Evolutionary conservation across 2,888 invertebrate genomes (phyloP).

Genomic region (Ferdinandea cuprea): DNA sequence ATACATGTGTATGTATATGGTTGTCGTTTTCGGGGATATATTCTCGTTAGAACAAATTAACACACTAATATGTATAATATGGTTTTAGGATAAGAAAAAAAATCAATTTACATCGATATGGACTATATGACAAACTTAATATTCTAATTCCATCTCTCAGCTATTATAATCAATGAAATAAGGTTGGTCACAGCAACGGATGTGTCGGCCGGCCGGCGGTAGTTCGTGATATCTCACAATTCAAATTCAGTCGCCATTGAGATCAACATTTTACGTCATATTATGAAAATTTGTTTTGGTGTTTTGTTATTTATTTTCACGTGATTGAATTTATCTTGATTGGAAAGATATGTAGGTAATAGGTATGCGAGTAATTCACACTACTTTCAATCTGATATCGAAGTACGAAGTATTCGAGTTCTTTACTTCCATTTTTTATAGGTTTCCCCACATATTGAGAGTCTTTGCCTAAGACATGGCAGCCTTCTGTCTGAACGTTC

Average conservation of each 20-base stretch:
- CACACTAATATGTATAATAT: conserved; percentile 22
- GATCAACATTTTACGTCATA: conserved; percentile 20
- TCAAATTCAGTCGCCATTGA: conserved; percentile 21
- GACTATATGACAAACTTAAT: conserved; percentile 25
- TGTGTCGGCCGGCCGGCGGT: conserved; percentile 1
- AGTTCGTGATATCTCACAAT: conserved; percentile 41
- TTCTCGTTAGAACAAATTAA: conserved; percentile 19
- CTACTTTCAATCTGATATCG: too few species aligned
- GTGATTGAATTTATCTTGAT: conserved; percentile 28
- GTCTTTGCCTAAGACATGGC: too few species aligned
- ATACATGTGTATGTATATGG: neutral
- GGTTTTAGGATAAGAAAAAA: conserved; percentile 12
- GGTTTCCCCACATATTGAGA: too few species aligned
- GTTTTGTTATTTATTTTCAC: conserved; percentile 10
- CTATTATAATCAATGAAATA: conserved; percentile 3
- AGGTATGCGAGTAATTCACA: conserved; percentile 30
- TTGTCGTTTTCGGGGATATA: conserved; percentile 20
- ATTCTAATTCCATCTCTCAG: conserved; percentile 31
- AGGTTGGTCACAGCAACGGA: neutral
- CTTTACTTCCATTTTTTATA: too few species aligned
- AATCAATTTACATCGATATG: neutral
- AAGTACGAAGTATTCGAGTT: too few species aligned
- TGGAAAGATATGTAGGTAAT: neutral
- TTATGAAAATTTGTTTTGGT: conserved; percentile 6
- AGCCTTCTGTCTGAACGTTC: too few species aligned